phyloP scores from a whole-genome alignment of 2,888 invertebrate species.

The Meiosimyza platycephala region DNA sequence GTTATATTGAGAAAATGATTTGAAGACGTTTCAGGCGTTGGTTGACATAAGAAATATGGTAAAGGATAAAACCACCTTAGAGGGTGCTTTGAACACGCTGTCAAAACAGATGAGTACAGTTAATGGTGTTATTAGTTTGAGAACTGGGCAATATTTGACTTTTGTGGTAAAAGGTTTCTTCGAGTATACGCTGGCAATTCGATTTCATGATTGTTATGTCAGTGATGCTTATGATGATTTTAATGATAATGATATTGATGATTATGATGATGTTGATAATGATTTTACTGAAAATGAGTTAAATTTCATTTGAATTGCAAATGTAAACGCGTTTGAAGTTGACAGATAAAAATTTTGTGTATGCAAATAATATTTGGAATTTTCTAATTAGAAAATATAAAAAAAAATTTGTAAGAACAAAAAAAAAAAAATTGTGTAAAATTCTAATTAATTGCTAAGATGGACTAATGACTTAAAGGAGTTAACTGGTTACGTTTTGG shows the following conservation, averaged over 20 bases:
- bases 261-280: not conserved
- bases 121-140: constrained; percentile 3
- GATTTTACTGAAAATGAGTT: not conserved
- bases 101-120: constrained; percentile 12
- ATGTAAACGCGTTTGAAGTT: constrained; percentile 21
- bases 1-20: constrained; percentile 8
- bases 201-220: not conserved
- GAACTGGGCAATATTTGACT: constrained; percentile 8
- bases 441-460: constrained; percentile 10
- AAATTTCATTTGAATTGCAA: constrained; percentile 17
- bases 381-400: constrained; percentile 21
- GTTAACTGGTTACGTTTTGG: too few relatives aligned
- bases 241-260: not conserved
- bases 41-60: not conserved
- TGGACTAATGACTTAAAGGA: too few relatives aligned
- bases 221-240: not conserved
- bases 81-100: not conserved
- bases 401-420: not conserved
- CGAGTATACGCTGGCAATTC: not conserved
- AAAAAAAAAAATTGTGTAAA: constrained; percentile 4
- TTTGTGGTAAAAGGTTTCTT: not conserved
- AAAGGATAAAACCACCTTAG: not conserved
- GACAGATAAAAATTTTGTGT: constrained; percentile 12
- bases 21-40: not conserved
- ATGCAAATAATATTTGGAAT: constrained; percentile 27